Percentiles rank a stretch among this genome's conserved stretches.
Evolutionary conservation across 1,140 invertebrate species (phyloP).

Genomic region (Choristoneura fumiferana): DNA sequence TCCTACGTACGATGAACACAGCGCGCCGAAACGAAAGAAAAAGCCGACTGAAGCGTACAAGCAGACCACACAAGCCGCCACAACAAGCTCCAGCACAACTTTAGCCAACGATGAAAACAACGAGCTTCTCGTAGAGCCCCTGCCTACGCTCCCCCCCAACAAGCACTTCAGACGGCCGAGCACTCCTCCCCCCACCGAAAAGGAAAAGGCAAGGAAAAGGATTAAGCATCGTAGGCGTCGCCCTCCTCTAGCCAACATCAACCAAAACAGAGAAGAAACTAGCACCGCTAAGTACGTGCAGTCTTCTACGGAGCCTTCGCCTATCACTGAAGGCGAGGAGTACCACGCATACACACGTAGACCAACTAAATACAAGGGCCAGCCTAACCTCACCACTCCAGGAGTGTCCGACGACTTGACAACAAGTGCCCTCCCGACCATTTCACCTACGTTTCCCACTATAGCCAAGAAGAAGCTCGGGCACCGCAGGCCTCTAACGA

Average conservation of each 20-base stretch:
- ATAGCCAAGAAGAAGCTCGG: constrained; percentile 64
- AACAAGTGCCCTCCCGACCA: constrained; percentile 71
- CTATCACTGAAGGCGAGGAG: constrained; percentile 54
- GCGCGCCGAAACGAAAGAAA: constrained; percentile 56
- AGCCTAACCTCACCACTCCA: constrained; percentile 59
- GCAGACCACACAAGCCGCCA: constrained; percentile 35
- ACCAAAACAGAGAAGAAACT: constrained; percentile 46
- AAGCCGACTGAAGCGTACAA: constrained; percentile 57
- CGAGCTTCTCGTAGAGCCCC: constrained; percentile 46
- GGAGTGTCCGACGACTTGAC: constrained; percentile 68
- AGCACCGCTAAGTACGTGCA: constrained; percentile 40
- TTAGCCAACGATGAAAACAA: constrained; percentile 37
- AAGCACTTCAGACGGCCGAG: constrained; percentile 71
- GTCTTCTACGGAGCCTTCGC: constrained; percentile 39
- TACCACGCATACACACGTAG: constrained; percentile 59
- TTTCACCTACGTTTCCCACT: constrained; percentile 65
- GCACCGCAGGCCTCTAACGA: constrained; percentile 52
- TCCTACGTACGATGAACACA: constrained; percentile 49
- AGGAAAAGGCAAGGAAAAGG: constrained; percentile 63
- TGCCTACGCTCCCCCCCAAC: constrained; percentile 71
- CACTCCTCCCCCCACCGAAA: constrained; percentile 46
- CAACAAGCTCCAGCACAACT: constrained; percentile 30
- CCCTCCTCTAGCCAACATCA: constrained; percentile 47
- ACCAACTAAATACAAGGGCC: constrained; percentile 42
- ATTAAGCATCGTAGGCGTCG: constrained; percentile 71